Conservation (phyloP, 2,797 vertebrate species). For the Pygocentrus nattereri region DNA sequence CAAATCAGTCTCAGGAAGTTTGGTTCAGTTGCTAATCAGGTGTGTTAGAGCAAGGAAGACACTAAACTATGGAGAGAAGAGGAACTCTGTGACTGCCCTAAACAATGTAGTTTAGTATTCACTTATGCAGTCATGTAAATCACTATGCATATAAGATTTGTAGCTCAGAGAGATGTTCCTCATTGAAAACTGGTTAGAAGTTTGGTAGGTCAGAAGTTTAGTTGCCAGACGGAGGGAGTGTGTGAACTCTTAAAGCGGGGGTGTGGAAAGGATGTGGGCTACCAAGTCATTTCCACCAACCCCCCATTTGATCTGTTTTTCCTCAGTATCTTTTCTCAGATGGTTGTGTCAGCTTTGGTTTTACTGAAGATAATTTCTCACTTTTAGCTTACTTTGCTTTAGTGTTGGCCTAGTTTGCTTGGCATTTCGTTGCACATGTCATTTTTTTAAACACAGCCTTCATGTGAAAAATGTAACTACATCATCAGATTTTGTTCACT, state of each 20-base stretch:
- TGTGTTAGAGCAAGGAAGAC: no score
- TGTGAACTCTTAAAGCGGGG: constrained; percentile 31
- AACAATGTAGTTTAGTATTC: not conserved
- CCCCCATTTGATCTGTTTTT: constrained; percentile 29
- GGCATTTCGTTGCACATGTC: no score
- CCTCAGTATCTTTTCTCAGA: constrained; percentile 34
- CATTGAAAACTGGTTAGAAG: not conserved
- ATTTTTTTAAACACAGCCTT: not conserved
- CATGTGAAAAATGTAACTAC: not conserved
- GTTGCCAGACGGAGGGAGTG: not conserved
- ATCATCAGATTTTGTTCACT: not conserved
- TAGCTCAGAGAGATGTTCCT: not conserved
- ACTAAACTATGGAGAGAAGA: no score
- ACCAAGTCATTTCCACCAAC: constrained; percentile 49
- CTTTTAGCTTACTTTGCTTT: constrained; percentile 13
- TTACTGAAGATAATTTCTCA: not conserved
- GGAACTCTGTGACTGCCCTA: no score
- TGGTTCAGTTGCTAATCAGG: not conserved
- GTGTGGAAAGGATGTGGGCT: constrained; percentile 59
- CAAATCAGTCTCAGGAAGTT: not conserved
- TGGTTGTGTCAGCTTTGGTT: constrained; percentile 9
- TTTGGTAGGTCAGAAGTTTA: not conserved
- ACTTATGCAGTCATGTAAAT: not conserved
- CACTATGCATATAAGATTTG: not conserved
- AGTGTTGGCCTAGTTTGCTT: no score